Conservation (phyloP, 1,140 invertebrate species). For the Caenorhabditis latens region DNA sequence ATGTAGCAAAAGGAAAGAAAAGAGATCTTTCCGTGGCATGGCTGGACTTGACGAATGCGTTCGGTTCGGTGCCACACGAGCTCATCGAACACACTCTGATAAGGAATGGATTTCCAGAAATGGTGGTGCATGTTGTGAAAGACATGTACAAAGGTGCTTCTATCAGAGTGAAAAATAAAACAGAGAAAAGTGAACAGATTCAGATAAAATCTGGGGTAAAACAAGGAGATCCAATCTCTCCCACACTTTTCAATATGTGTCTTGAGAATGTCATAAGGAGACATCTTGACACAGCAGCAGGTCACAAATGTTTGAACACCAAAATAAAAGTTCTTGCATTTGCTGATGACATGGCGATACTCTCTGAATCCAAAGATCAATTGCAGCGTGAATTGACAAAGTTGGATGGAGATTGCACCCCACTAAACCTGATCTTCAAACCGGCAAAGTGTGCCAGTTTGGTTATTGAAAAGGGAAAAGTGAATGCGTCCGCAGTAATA, state of each 20-base stretch:
- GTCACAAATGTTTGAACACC: not conserved
- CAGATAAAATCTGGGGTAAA: not conserved
- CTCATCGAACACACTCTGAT: not conserved
- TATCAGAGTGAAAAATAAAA: not conserved
- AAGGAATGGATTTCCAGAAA: not conserved
- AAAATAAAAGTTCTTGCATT: not conserved
- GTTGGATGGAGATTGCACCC: not conserved
- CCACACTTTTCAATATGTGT: not conserved
- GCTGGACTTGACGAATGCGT: not conserved
- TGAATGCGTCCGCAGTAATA: not conserved
- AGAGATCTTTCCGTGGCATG: not conserved
- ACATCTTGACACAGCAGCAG: not conserved
- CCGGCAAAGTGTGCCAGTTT: constrained; percentile 10
- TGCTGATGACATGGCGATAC: not conserved
- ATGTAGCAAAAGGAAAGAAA: not conserved
- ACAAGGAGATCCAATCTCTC: constrained; percentile 8
- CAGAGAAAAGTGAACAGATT: not conserved
- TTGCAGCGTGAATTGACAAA: not conserved
- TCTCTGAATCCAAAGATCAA: not conserved
- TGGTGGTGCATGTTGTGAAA: not conserved
- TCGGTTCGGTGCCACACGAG: not conserved
- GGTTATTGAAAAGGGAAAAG: not conserved
- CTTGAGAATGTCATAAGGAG: not conserved
- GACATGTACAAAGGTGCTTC: constrained; percentile 1
- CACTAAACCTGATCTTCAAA: not conserved